A percentile compares a stretch with the other conserved stretches of the same genome.
These are phyloP conservation scores for Hydrocynus forskahlii DNA, from an alignment of 2,797 vertebrate genomes.

Conservation along the genomic window DNA sequence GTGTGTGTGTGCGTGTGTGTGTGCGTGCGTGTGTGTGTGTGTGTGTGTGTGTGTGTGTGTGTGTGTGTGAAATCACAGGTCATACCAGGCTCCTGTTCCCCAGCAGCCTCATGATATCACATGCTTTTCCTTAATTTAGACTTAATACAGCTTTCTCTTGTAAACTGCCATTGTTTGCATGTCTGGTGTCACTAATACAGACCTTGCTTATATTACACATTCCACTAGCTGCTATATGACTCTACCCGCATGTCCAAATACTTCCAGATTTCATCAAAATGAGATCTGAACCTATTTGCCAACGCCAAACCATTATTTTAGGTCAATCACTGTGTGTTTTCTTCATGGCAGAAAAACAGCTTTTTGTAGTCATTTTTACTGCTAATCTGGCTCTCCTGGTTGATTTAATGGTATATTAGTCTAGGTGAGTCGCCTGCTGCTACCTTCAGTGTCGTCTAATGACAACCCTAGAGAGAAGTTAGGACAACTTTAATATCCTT, in stretches of 20 bases:
- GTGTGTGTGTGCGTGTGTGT: too few species aligned
- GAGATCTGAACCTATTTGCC: background rate
- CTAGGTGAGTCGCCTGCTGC: conserved; percentile 10
- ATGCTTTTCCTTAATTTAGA: conserved; percentile 2
- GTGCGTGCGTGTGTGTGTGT: background rate
- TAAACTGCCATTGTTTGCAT: conserved; percentile 14
- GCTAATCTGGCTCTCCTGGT: conserved; percentile 40
- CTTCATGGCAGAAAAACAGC: conserved; percentile 16
- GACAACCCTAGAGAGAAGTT: conserved; percentile 49
- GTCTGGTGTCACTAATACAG: background rate
- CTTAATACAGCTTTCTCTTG: background rate
- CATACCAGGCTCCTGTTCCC: background rate
- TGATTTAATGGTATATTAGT: conserved; percentile 50
- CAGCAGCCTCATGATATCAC: background rate
- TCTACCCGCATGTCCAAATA: background rate
- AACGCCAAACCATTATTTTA: background rate
- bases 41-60: background rate
- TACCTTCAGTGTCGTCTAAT: conserved; percentile 44
- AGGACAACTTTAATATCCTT: conserved; percentile 31
- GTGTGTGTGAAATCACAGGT: background rate
- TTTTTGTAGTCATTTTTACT: conserved; percentile 36
- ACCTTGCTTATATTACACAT: background rate
- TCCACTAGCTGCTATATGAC: background rate
- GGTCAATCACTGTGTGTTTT: background rate
- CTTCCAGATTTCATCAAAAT: background rate